These are phyloP conservation scores for Xenopus laevis DNA, from an alignment of 2,113 vertebrate genomes.

Conservation along the genomic window DNA sequence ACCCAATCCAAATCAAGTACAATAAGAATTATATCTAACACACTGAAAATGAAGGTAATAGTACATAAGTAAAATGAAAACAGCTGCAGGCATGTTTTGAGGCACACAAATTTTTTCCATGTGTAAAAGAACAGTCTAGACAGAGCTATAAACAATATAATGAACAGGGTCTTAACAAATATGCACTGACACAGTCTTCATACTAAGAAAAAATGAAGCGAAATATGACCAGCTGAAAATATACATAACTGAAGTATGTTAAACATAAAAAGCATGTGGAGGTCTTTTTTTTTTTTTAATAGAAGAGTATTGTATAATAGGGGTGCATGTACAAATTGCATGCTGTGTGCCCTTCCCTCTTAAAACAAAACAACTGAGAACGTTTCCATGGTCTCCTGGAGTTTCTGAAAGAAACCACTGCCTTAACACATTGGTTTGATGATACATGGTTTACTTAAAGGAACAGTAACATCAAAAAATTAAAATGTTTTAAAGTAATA, in stretches of 20 bases:
- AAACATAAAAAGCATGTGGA: too few species aligned
- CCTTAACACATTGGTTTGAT: constrained; percentile 66
- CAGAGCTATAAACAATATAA: constrained; percentile 54
- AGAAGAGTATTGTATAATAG: too few species aligned
- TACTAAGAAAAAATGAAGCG: not conserved
- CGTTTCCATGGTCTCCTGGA: constrained; percentile 78
- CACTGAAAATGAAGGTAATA: constrained; percentile 53
- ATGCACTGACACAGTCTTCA: constrained; percentile 16
- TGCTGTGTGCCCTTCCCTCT: too few species aligned
- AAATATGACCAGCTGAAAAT: too few species aligned
- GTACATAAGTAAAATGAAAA: constrained; percentile 54
- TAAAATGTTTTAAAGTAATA: too few species aligned
- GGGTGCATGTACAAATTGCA: too few species aligned
- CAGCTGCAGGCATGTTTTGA: constrained; percentile 59
- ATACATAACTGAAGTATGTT: too few species aligned
- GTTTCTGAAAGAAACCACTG: constrained; percentile 60
- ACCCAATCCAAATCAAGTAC: constrained; percentile 57
- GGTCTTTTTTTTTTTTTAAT: too few species aligned
- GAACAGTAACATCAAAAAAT: too few species aligned
- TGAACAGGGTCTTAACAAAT: constrained; percentile 43
- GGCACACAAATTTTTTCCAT: constrained; percentile 47
- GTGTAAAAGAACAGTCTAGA: constrained; percentile 56
- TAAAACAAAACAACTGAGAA: constrained; percentile 47
- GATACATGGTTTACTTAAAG: constrained; percentile 55
- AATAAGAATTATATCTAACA: constrained; percentile 55